Conservation (phyloP, 2,113 vertebrate species). For the Phylloscopus trochilus region DNA sequence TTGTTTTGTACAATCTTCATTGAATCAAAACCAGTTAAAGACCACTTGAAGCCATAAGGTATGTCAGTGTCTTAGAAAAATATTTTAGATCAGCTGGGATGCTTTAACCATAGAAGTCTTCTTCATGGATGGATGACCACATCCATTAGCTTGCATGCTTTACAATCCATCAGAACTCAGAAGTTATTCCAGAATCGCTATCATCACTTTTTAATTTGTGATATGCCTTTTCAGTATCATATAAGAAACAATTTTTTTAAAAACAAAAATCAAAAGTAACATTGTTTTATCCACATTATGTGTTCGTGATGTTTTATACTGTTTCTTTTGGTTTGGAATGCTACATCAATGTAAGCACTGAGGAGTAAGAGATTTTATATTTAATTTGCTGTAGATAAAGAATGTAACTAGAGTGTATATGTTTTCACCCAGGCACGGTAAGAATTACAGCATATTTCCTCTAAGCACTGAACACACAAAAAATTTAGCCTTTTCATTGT, state of each 20-base stretch:
- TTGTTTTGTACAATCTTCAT: constrained; percentile 12
- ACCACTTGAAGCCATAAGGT: neutral
- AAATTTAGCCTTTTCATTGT: neutral
- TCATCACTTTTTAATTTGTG: constrained; percentile 8
- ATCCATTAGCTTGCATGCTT: neutral
- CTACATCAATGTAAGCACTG: neutral
- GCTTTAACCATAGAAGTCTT: neutral
- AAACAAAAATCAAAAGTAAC: neutral
- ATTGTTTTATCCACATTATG: neutral
- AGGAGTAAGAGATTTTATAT: neutral
- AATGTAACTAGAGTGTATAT: neutral
- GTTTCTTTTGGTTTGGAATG: neutral
- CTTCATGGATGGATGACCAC: neutral
- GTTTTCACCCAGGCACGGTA: neutral
- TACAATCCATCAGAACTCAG: neutral
- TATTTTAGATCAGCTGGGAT: neutral
- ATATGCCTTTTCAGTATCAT: neutral
- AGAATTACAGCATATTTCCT: neutral
- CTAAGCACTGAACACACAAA: neutral
- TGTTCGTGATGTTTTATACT: neutral
- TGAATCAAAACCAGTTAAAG: constrained; percentile 33
- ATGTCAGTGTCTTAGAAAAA: neutral
- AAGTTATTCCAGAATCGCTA: neutral
- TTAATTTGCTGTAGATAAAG: neutral
- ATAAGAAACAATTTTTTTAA: neutral